A percentile compares a stretch with the other conserved stretches of the same genome.
These are phyloP conservation scores for Therioaphis trifolii DNA, from an alignment of 2,888 invertebrate genomes.

Conservation along the genomic window DNA sequence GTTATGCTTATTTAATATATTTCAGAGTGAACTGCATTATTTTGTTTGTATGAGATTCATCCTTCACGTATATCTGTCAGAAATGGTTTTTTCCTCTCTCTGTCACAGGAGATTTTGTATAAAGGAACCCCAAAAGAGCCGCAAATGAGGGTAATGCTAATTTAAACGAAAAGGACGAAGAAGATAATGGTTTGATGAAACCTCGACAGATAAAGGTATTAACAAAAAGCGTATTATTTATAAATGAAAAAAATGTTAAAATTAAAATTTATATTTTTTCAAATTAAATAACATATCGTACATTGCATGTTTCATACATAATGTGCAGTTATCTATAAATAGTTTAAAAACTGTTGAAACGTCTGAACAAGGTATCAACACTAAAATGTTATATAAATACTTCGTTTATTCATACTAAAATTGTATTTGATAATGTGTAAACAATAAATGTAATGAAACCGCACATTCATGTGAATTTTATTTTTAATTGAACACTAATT, in stretches of 20 bases:
- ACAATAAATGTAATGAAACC: too few species aligned
- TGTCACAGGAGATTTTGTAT: not conserved
- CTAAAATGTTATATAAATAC: not conserved
- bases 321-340: too few species aligned
- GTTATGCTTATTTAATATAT: not conserved
- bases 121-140: constrained; percentile 11
- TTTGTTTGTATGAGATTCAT: not conserved
- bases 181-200: not conserved
- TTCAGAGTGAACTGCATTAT: not conserved
- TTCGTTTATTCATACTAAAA: not conserved
- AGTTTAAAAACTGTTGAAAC: too few species aligned
- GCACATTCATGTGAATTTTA: not conserved
- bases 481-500: not conserved
- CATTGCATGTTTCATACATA: not conserved
- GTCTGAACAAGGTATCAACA: not conserved
- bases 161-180: not conserved
- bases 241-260: not conserved
- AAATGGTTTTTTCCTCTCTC: constrained; percentile 5
- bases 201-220: not conserved
- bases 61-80: not conserved
- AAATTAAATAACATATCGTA: not conserved
- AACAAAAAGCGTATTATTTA: not conserved
- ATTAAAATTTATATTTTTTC: not conserved
- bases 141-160: not conserved
- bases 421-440: not conserved